Conservation (phyloP, 2,113 vertebrate species). For the Apteryx mantelli region DNA sequence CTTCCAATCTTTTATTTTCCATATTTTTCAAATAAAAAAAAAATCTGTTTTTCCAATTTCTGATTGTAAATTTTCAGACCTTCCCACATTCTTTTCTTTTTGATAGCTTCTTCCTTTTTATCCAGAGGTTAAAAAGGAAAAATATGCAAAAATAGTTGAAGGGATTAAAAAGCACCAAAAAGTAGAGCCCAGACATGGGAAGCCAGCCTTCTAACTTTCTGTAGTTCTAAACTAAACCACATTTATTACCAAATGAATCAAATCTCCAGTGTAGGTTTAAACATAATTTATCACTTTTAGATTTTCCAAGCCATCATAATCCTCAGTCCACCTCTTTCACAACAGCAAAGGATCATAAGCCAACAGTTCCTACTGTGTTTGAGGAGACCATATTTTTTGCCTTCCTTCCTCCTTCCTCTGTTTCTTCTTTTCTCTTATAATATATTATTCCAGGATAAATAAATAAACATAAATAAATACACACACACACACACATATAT, state of each 20-base stretch:
- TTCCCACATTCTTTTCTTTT: neutral
- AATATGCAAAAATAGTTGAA: neutral
- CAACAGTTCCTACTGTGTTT: neutral
- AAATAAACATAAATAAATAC: no score
- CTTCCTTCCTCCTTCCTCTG: neutral
- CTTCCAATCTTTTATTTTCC: rapidly evolving
- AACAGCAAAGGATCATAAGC: neutral
- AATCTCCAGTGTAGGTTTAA: neutral
- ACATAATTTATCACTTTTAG: neutral
- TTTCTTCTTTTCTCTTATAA: neutral
- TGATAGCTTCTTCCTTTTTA: neutral
- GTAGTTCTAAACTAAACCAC: neutral
- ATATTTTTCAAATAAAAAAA: neutral
- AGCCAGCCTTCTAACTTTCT: neutral
- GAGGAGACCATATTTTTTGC: neutral
- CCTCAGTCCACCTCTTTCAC: neutral
- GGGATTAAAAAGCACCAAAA: neutral
- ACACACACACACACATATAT: no score
- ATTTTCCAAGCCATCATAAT: neutral
- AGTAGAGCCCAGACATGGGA: rapidly evolving
- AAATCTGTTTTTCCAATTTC: rapidly evolving
- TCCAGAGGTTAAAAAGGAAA: neutral
- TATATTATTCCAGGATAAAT: neutral
- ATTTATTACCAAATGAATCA: neutral
- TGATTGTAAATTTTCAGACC: neutral